Evolutionary conservation across 2,797 vertebrate genomes (phyloP), one percentile per base, ranked within the genome.

Genomic region (Alfaro cultratus): DNA sequence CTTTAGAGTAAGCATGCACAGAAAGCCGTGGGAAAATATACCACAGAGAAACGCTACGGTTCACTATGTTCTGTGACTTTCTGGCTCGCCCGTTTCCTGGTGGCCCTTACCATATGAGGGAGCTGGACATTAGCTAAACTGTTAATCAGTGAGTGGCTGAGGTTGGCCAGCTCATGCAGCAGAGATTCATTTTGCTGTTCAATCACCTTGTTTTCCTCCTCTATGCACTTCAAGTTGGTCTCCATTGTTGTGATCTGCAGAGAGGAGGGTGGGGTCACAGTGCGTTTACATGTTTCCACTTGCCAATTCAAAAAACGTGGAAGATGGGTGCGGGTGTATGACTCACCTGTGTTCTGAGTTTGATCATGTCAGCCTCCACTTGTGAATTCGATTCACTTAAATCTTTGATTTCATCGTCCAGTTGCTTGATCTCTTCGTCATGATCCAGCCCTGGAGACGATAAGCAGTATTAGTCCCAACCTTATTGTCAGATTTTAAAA

Each of bases 171-270:
- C 95, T 99, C 98, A 92, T 99, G 97, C 94, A 99, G 97, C 84
- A 99, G 97, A 92, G 97, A 98, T 95, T 99, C 97, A 92, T 99
- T 99, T 96, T 99, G 98, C 94, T 99, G 97, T 95, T 99, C 98
- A 94, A 99, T 99, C 94, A 97, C 98, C 96, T 99, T 99, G 97
- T 99, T 99, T 95, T 99, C 98, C 95, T 99, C 99, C 94, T 99
- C 98, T 94, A 99, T 97, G 70, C 97, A 98, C 97, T 99, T 99
- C 96, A 99, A 96, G 96, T 96, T 99, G 96, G 97, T 98, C 96
- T 99, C 98, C 98, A 99, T 99, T 83, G 98, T 99, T 86, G 98
- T 99, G 89, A 99, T 99, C 98, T 99, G 95, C 79, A 75, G 83
- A 87, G 78, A 83, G 83, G 71, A 62, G 43, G 85, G 83, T 0